Evolutionary conservation across 2,888 invertebrate genomes (phyloP).

Genomic region (Anarsia innoxiella): DNA sequence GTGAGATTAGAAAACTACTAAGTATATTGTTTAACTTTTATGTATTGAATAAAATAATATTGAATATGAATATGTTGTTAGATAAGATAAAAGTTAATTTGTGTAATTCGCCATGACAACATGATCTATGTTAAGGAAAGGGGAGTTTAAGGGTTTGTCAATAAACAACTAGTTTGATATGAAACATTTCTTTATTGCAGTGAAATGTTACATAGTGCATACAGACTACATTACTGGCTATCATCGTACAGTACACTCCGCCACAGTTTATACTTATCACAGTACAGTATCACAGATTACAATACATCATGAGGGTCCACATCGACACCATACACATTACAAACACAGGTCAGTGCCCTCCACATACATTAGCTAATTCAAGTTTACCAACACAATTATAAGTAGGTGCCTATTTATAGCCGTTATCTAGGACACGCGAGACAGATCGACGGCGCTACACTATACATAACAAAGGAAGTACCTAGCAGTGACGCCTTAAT

Average conservation of each 20-base stretch:
- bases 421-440: conserved; percentile 22
- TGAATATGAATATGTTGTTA: too few relatives aligned
- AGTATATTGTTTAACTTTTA: too few relatives aligned
- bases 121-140: conserved; percentile 23
- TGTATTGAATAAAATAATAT: too few relatives aligned
- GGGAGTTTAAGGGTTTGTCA: conserved; percentile 20
- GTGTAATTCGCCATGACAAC: too few relatives aligned
- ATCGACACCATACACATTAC: conserved; percentile 17
- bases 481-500: conserved; percentile 25
- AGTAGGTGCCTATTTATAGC: conserved; percentile 18
- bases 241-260: conserved; percentile 28
- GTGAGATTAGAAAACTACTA: too few relatives aligned
- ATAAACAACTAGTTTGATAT: conserved; percentile 38
- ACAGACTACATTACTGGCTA: conserved; percentile 38
- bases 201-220: conserved; percentile 55
- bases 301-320: conserved; percentile 14
- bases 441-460: conserved; percentile 19
- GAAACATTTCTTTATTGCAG: conserved; percentile 59
- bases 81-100: too few relatives aligned
- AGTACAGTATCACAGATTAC: conserved; percentile 30
- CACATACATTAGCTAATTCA: conserved; percentile 23
- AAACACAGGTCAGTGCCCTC: conserved; percentile 14
- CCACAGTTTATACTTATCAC: conserved; percentile 22
- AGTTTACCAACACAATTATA: conserved; percentile 19
- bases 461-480: conserved; percentile 19